Evolutionary conservation across 1,140 invertebrate genomes (phyloP).

Genomic region (Condylostylus longicornis): DNA sequence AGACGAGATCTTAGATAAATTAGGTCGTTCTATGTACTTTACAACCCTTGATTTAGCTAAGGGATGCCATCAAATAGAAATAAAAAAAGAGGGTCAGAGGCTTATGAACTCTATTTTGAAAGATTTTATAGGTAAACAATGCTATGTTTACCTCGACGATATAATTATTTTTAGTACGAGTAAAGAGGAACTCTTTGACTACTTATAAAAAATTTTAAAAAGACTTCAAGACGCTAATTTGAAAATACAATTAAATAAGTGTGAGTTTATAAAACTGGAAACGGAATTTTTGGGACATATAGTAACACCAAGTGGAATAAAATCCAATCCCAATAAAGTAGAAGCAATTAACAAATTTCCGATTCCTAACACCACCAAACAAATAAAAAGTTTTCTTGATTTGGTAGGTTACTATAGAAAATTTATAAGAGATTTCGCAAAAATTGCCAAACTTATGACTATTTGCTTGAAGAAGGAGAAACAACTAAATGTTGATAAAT

Average conservation of each 20-base stretch:
- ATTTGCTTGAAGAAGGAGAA: slow-evolving; percentile 2
- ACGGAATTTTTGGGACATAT: slow-evolving; percentile 9
- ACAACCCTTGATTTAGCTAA: too few relatives aligned
- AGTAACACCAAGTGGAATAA: slow-evolving; percentile 8
- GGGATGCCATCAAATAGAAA: too few relatives aligned
- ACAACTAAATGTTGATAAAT: slow-evolving; percentile 3
- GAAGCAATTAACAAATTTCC: slow-evolving; percentile 7
- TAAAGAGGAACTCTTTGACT: slow-evolving; percentile 15
- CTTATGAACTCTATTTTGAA: slow-evolving; percentile 19
- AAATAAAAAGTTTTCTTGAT: slow-evolving; percentile 11
- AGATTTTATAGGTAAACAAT: slow-evolving; percentile 14
- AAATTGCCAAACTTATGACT: slow-evolving; percentile 19
- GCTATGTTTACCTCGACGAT: slow-evolving; percentile 30
- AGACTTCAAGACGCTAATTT: slow-evolving; percentile 26
- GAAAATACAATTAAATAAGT: slow-evolving; percentile 33
- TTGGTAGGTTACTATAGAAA: slow-evolving; percentile 18
- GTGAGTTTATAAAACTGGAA: slow-evolving; percentile 24
- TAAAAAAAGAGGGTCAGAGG: too few relatives aligned
- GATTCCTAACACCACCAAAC: slow-evolving; percentile 5
- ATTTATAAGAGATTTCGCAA: slow-evolving; percentile 26
- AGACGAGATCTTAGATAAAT: too few relatives aligned
- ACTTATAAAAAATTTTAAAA: slow-evolving; percentile 3
- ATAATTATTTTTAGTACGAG: slow-evolving; percentile 26
- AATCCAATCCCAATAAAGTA: slow-evolving; percentile 8
- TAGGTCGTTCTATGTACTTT: too few relatives aligned